Evolutionary conservation across 2,113 vertebrate genomes (phyloP), one percentile per base, ranked within the genome.

Genomic region (Beaufortia kweichowensis): DNA sequence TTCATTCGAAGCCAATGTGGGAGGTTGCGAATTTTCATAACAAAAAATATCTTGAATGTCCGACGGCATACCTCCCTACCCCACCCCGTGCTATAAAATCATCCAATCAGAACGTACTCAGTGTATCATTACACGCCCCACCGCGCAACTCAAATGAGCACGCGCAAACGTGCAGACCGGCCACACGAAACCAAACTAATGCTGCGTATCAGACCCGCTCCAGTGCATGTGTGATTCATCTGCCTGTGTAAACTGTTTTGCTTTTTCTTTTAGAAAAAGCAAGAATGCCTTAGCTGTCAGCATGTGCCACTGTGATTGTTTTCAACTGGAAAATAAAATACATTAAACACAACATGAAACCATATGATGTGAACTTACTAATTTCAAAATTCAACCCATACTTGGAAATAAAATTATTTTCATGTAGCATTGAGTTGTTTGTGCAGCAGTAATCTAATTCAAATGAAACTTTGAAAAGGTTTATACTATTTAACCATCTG

Each of bases 111-210:
- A 85, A 71, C 74, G 28, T 50, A 55, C 77, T 75, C 63, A 79
- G 73, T 82, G 79, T 83, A 81, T 83, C 83, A 82, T 88, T 84
- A 81, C 72, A 85, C 55, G 69, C 60, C 78, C 81, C 75, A 53
- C 75, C 85, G 81, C 75, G 48, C 81, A 86, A 85, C 78, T 88
- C 75, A 87, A 88, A 89, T 85, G 69, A 84, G 81, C 80, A 87
- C 85, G 12, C 19, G 41, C 78, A 76, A 80, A 80, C 29, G 39
- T 62, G 68, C 60, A 56, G 83, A 78, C 60, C 76, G 83, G 85
- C 83, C 84, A 83, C 89, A 84, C 64, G 61, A 85, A 85, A 87
- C 79, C 41, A 66, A 71, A 75, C 50, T 82, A 76, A 81, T 56
- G 31, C 55, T 75, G 76, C 70, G 61, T 70, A 71, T 80, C 50